Conservation (phyloP, 2,888 invertebrate species). For the Phorcus lineatus region DNA sequence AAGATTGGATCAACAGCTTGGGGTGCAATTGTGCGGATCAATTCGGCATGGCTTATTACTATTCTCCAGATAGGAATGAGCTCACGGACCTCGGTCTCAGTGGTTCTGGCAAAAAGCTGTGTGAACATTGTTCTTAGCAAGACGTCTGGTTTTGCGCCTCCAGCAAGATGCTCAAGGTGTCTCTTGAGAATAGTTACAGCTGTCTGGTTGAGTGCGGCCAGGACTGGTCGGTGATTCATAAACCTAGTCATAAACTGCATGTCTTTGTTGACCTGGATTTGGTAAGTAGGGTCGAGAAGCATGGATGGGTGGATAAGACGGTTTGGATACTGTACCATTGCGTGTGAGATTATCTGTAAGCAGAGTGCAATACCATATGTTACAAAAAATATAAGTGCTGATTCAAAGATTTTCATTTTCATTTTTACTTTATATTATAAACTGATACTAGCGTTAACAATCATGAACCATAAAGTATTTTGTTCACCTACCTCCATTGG, state of each 20-base stretch:
- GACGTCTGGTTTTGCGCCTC: neutral
- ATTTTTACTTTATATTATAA: too few species aligned
- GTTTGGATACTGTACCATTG: conserved; percentile 40
- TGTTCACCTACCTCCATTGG: conserved; percentile 47
- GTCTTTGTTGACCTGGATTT: conserved; percentile 39
- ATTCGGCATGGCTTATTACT: neutral
- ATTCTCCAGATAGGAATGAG: conserved; percentile 12
- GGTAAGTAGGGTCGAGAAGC: conserved; percentile 44
- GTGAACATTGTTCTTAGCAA: neutral
- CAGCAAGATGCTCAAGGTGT: neutral
- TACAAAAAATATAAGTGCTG: too few species aligned
- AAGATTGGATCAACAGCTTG: conserved; percentile 8
- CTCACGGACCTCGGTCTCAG: neutral
- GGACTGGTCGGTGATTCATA: conserved; percentile 11
- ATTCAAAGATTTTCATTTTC: too few species aligned
- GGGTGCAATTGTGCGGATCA: neutral
- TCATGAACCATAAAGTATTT: too few species aligned
- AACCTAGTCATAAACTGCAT: conserved; percentile 33
- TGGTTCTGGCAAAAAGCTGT: neutral
- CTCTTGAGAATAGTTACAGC: neutral
- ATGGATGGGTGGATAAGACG: conserved; percentile 42
- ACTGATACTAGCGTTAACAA: too few species aligned
- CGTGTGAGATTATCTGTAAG: conserved; percentile 47
- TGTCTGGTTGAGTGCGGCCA: neutral
- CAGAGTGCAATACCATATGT: neutral